Percentiles rank a stretch among this genome's conserved stretches.
These are phyloP conservation scores for Hypsibius dujardini DNA, from an alignment of 1,140 invertebrate genomes.

Conservation along the genomic window DNA sequence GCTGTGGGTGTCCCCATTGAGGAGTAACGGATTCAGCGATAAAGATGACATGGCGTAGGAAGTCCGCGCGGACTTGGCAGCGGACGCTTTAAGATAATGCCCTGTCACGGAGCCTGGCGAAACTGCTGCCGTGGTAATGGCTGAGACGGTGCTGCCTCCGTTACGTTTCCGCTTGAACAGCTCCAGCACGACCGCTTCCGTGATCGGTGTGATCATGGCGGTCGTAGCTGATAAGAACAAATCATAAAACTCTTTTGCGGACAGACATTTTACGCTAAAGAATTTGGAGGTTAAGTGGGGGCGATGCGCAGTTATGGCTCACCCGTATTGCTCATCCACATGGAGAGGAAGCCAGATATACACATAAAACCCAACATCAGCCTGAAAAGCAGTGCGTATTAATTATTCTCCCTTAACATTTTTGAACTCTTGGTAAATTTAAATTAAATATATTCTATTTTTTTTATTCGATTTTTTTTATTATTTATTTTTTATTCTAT, in stretches of 20 bases:
- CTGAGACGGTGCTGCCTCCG: neutral
- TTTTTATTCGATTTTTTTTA: too few species aligned
- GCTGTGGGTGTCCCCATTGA: neutral
- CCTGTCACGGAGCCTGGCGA: too few species aligned
- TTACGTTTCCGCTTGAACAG: slow-evolving; percentile 15
- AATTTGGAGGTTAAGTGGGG: neutral
- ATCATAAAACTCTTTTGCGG: too few species aligned
- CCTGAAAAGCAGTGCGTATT: slow-evolving; percentile 28
- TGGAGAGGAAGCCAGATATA: slow-evolving; percentile 59
- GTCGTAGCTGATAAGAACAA: slow-evolving; percentile 40
- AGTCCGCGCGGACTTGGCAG: too few species aligned
- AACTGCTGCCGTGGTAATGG: too few species aligned
- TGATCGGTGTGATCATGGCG: slow-evolving; percentile 68
- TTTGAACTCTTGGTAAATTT: too few species aligned
- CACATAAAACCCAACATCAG: slow-evolving; percentile 53
- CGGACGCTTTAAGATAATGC: too few species aligned
- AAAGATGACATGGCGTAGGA: neutral
- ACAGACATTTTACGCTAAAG: too few species aligned
- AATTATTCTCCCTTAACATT: too few species aligned
- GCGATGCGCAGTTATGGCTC: neutral
- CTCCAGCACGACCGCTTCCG: slow-evolving; percentile 13
- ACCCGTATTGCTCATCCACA: slow-evolving; percentile 63
- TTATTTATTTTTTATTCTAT: too few species aligned
- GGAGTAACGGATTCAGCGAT: neutral
- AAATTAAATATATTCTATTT: too few species aligned